Evolutionary conservation across 2,888 invertebrate genomes (phyloP).

Genomic region (Caenorhabditis sp.): DNA sequence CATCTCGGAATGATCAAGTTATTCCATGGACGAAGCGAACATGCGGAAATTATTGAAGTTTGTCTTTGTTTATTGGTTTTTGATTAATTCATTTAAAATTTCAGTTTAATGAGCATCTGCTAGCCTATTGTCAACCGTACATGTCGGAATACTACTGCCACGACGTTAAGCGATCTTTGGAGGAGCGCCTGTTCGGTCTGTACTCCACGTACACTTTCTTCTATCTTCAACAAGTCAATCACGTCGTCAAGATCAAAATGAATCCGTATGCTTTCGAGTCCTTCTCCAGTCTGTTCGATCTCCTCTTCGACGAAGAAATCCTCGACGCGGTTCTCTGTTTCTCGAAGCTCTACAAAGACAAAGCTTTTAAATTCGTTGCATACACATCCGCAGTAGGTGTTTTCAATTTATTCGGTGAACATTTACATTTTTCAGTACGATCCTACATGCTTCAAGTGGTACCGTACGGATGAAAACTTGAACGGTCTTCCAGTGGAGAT

Average conservation of each 20-base stretch:
- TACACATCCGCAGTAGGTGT: slow-evolving; percentile 19
- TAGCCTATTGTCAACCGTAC: slow-evolving; percentile 34
- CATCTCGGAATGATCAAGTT: slow-evolving; percentile 25
- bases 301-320: slow-evolving; percentile 2
- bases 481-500: background rate
- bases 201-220: slow-evolving; percentile 58
- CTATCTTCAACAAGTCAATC: slow-evolving; percentile 35
- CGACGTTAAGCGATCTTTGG: slow-evolving; percentile 20
- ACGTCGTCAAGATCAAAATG: slow-evolving; percentile 50
- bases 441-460: slow-evolving; percentile 33
- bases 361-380: slow-evolving; percentile 44
- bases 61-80: background rate
- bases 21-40: slow-evolving; percentile 35
- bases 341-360: slow-evolving; percentile 22
- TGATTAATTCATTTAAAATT: slow-evolving; percentile 11
- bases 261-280: slow-evolving; percentile 25
- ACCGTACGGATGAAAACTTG: background rate
- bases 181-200: slow-evolving; percentile 54
- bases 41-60: slow-evolving; percentile 56
- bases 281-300: slow-evolving; percentile 8
- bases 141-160: slow-evolving; percentile 18
- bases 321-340: slow-evolving; percentile 31
- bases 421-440: slow-evolving; percentile 48
- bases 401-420: background rate
- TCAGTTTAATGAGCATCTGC: slow-evolving; percentile 56